phyloP scores from a whole-genome alignment of 2,113 vertebrate species.

The Choloepus hoffmanni region DNA sequence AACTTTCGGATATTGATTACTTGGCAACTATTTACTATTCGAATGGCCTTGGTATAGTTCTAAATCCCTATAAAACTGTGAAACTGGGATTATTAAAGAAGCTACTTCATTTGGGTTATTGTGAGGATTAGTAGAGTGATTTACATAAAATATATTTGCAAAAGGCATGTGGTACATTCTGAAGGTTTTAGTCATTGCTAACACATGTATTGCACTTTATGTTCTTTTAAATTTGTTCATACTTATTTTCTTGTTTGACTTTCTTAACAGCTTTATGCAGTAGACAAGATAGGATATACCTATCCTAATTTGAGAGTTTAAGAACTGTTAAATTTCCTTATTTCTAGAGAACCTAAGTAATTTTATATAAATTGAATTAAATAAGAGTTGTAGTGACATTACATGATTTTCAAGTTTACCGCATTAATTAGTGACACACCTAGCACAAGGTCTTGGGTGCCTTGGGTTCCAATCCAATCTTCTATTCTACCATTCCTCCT shows the following conservation, averaged over 20 bases:
- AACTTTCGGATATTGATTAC: not conserved
- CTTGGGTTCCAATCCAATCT: not conserved
- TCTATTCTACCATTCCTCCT: not conserved
- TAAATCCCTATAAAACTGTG: not conserved
- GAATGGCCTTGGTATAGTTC: not conserved
- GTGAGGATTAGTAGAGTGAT: not conserved
- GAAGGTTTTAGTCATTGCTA: not conserved
- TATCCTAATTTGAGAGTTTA: not conserved
- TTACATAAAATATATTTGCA: not conserved
- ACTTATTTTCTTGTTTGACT: not conserved
- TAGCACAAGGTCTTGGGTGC: not conserved
- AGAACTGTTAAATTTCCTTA: not conserved
- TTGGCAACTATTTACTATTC: not conserved
- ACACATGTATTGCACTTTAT: not conserved
- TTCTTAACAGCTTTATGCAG: not conserved
- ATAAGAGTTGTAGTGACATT: not conserved
- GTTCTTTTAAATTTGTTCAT: not conserved
- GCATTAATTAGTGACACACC: not conserved
- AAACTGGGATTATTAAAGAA: not conserved
- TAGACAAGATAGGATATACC: not conserved
- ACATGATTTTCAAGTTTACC: not conserved
- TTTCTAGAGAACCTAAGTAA: not conserved
- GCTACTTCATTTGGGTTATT: not conserved
- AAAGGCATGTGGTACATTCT: not conserved
- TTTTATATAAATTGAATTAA: not conserved